Base-by-base conservation (phyloP, 2,113 vertebrate species). In the Dicaeum eximium region DNA sequence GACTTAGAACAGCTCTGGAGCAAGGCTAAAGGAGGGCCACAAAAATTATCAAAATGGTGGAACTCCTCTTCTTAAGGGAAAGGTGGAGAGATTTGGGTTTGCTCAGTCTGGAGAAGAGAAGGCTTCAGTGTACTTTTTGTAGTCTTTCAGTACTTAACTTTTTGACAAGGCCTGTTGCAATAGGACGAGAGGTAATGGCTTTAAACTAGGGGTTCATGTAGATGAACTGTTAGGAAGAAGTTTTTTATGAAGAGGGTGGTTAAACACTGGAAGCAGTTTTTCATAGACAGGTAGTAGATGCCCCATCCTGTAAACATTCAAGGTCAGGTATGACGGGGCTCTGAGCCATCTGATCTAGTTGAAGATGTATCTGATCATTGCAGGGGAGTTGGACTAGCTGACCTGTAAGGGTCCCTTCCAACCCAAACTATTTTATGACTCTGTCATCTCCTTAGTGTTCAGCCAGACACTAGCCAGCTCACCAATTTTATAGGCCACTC, bases 311-410 rank as follows among this genome's bases (percentile, higher is more conserved):
- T 48, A 50, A 33, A 28, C 8, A 5, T 50, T 50, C 11, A 37
- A 33, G 22, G 9, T 80, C 10, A 17, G 27, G 10, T 58, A 9
- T 56, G 18, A 24, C 0, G 1, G 10, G 15, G 18, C 44, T 65
- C 42, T 77, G 45, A 70, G 54, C 20, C 50, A 23, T 9, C 9
- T 66, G 12, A 11, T 44, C 3, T 28, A 51, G 15, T 44, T 57
- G 31, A 65, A 33, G 37, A 65, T 47, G 7, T 50, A 8, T 64
- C 14, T 88, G 14, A 22, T 33, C 15, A 33, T 66, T 66, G 10
- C 33, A 24, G 27, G 9, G 4, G 27, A 15, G 22, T 58, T 73
- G 30, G 11, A n/a, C 24, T 47, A 40, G n/a, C n/a, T 80, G 31
- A 42, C 8, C 25, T 44, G 57, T 37, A 37, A 27, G 17, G 11